These are phyloP conservation scores for Catharus minimus DNA, from an alignment of 2,113 vertebrate genomes.

Conservation along the genomic window DNA sequence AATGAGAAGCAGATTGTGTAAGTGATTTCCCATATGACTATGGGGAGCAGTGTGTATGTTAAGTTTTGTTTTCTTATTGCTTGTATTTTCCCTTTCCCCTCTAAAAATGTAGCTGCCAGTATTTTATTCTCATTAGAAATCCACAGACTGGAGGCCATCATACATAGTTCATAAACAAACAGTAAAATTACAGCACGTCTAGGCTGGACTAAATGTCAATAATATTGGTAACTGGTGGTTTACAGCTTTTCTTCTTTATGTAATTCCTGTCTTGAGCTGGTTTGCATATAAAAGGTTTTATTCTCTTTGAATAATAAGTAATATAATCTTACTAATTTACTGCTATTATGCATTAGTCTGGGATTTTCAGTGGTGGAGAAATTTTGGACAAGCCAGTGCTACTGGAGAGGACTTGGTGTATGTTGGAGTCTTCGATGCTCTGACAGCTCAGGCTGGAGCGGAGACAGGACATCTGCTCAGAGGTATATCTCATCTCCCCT, in stretches of 20 bases:
- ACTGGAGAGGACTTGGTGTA: background rate
- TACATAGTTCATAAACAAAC: conserved; percentile 34
- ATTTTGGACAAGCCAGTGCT: background rate
- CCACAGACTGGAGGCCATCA: conserved; percentile 15
- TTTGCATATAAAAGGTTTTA: conserved; percentile 32
- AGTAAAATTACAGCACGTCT: conserved; percentile 40
- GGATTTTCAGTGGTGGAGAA: background rate
- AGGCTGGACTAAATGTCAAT: conserved; percentile 35
- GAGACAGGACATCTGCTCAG: background rate
- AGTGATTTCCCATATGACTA: conserved; percentile 12
- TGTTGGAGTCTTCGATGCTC: background rate
- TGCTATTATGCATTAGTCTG: background rate
- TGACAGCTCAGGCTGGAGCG: background rate
- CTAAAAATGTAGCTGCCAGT: background rate
- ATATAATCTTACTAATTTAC: conserved; percentile 20
- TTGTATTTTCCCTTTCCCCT: background rate
- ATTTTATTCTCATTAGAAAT: conserved; percentile 26
- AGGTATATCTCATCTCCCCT: background rate
- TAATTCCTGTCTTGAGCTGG: background rate
- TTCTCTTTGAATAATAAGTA: conserved; percentile 7
- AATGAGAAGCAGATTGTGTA: background rate
- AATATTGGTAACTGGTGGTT: conserved; percentile 28
- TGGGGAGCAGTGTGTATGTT: background rate
- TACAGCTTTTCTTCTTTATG: conserved; percentile 7
- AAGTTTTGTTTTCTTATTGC: background rate